These are phyloP conservation scores for Bembecia ichneumoniformis DNA, from an alignment of 2,888 invertebrate species.

Conservation along the genomic window DNA sequence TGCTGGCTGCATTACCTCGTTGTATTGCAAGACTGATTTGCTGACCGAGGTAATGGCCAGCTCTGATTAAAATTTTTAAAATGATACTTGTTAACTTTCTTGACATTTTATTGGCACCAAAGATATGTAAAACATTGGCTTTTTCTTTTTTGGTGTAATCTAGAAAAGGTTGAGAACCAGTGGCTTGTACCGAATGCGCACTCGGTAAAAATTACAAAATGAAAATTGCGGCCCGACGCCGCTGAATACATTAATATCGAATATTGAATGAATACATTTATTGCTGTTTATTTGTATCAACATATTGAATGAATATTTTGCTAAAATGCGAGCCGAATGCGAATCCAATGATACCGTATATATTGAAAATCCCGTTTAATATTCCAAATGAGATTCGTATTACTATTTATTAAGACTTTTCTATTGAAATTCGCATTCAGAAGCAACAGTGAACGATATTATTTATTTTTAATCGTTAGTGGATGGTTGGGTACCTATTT, in stretches of 20 bases:
- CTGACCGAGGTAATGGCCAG: no score
- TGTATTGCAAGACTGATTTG: no score
- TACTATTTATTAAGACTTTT: constrained; percentile 36
- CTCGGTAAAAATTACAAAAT: constrained; percentile 72
- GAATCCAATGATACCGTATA: constrained; percentile 4
- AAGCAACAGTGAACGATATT: no score
- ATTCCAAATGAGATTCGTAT: constrained; percentile 33
- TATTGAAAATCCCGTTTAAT: not conserved
- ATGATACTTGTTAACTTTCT: no score
- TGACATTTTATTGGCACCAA: no score
- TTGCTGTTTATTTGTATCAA: constrained; percentile 43
- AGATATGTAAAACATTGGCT: no score
- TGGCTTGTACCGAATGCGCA: constrained; percentile 38
- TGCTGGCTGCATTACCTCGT: no score
- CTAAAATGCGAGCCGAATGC: constrained; percentile 2
- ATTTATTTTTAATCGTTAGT: no score
- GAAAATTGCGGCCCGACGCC: constrained; percentile 68
- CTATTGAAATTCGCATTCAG: no score
- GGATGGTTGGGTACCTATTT: no score
- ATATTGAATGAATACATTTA: constrained; percentile 57
- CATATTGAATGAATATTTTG: constrained; percentile 42
- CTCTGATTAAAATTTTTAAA: no score
- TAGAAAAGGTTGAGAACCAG: constrained; percentile 32
- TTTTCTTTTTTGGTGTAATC: no score
- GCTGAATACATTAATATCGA: constrained; percentile 70